A percentile compares a stretch with the other conserved stretches of the same genome.
Conservation (phyloP, 2,888 invertebrate genomes). For the Spodoptera picta region DNA sequence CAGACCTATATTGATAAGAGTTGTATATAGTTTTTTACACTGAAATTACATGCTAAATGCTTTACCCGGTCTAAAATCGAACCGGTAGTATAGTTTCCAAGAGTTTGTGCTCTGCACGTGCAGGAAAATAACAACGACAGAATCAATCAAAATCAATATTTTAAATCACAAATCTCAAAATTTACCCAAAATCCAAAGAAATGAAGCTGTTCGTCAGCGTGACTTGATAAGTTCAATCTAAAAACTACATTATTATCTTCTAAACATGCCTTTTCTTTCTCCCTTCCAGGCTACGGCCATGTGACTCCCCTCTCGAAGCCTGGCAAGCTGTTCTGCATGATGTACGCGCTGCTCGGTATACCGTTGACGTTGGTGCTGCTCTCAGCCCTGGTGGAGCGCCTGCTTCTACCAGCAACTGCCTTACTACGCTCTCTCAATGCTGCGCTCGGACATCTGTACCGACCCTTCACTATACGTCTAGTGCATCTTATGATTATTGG, state of each 20-base stretch:
- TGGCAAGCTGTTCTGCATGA: conserved; percentile 96
- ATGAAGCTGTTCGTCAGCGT: no score
- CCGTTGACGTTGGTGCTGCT: conserved; percentile 95
- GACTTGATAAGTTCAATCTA: no score
- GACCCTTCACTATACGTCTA: conserved; percentile 92
- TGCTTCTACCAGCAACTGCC: conserved; percentile 92
- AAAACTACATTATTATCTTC: not conserved
- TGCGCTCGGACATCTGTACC: conserved; percentile 91
- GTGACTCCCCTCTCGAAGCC: conserved; percentile 95
- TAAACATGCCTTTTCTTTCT: not conserved
- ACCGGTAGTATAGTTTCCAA: no score
- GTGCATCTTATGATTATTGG: conserved; percentile 92
- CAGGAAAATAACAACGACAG: no score
- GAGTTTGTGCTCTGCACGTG: no score
- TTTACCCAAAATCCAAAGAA: no score
- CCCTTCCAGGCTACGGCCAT: conserved; percentile 94
- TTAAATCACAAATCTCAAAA: no score
- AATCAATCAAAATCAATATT: no score
- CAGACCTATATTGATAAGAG: no score
- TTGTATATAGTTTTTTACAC: no score
- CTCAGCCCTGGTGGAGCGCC: conserved; percentile 94
- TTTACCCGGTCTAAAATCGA: no score
- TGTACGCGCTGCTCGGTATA: conserved; percentile 95
- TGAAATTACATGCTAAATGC: no score
- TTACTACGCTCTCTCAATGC: conserved; percentile 91